Base-by-base conservation (phyloP, 2,888 invertebrate genomes). In the Tenthredo amoena region DNA sequence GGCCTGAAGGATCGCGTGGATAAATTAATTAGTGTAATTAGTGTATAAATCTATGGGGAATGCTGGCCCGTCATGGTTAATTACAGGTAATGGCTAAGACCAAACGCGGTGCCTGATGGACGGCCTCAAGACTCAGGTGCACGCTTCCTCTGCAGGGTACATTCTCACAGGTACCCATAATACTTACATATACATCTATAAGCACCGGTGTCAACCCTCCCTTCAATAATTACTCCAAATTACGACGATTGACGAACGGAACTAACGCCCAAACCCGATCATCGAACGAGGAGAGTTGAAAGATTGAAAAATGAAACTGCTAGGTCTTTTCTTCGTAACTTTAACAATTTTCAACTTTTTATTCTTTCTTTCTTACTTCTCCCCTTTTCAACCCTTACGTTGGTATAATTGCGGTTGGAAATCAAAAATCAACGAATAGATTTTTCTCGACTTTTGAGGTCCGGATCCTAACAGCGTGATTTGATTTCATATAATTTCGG, bases 11-110 rank as follows among this genome's bases (percentile, higher is more conserved):
- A 87, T 87, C 87, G 86, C 85, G 88, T 86, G 87, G 88, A 90
- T 90, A 87, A 89, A 91, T 89, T 89, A 90, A 89, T 90, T 89
- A 89, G 86, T 87, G 88, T 89, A 90, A 90, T 90, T 89, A 89
- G 88, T 88, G 88, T 74, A 90, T 91, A 89, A 90, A 91, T 90
- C 89, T 87, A 86, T 87, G 84, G 87, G 85, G 88, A 90, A 90
- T 90, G 88, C 86, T 85, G 79, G 82, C 85, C 86, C 87, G 88
- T 90, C 89, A 87, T 85, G 87, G 87, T 88, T 89, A 89, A 90
- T 90, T 89, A 87, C 87, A 72, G 86, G 85, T 89, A 88, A 88
- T 87, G 87, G 85, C 71, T 86, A 86, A 86, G 86, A 87, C 87
- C 86, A 87, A 88, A 88, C 85, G 84, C 85, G 86, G 85, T 79